A percentile compares a stretch with the other conserved stretches of the same genome.
These are phyloP conservation scores for Drosophila cardini DNA, from an alignment of 1,140 invertebrate species.

Conservation along the genomic window DNA sequence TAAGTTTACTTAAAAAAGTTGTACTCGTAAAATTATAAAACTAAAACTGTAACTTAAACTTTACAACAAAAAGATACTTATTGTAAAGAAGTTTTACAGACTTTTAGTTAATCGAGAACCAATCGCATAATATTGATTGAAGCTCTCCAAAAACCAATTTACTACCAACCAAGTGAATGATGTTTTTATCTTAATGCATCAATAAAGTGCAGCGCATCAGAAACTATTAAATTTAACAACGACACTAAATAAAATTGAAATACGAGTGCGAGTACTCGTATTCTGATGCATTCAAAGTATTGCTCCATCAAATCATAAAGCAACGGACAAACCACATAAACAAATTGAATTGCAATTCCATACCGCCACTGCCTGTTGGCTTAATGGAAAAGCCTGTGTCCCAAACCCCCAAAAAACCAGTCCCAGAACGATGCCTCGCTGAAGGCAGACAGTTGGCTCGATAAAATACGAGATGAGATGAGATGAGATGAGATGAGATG, in stretches of 20 bases:
- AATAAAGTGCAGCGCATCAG: constrained; percentile 37
- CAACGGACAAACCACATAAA: constrained; percentile 60
- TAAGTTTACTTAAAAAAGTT: too few species aligned
- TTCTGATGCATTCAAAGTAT: constrained; percentile 40
- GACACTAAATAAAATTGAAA: constrained; percentile 58
- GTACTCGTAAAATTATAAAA: too few species aligned
- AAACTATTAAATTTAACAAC: constrained; percentile 41
- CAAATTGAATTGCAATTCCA: constrained; percentile 72
- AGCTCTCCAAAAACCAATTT: not conserved
- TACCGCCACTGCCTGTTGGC: not conserved
- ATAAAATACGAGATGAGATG: constrained; percentile 58
- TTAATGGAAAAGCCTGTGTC: constrained; percentile 26
- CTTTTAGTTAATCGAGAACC: not conserved
- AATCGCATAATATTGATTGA: not conserved
- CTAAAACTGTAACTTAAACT: too few species aligned
- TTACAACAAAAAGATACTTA: too few species aligned
- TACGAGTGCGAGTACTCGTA: constrained; percentile 30
- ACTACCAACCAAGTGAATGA: constrained; percentile 8
- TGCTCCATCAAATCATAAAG: constrained; percentile 62
- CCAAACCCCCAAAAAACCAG: not conserved
- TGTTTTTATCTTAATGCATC: constrained; percentile 31
- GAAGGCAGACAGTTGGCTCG: constrained; percentile 21
- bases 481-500: not conserved
- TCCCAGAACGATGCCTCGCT: not conserved
- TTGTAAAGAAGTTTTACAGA: too few species aligned